Evolutionary conservation across 2,113 vertebrate species (phyloP), one percentile per base, ranked within the genome.

Genomic region (Dolichallabes microphthalmus): DNA sequence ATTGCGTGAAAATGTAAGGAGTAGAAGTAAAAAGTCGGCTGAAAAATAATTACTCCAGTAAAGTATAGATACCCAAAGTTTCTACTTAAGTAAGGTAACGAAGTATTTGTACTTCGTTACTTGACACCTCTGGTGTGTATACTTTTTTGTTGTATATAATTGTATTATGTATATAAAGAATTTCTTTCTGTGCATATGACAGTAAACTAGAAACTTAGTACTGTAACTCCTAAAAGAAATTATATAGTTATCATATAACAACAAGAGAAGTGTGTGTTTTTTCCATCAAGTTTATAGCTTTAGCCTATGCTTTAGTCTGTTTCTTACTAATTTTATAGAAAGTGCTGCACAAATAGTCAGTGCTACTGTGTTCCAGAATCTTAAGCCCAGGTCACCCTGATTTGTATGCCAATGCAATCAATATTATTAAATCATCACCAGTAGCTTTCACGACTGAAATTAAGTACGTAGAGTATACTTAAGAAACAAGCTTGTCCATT

Each of bases 401-500:
- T 86, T 86, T 82, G 68, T 82, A 57, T 84, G 81, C 82, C 87
- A 82, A 64, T 32, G 79, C 75, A 66, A 61, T 84, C 77, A 87
- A 66, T 86, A 81, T 87, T 87, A 85, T 88, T 91, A 91, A 90
- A 91, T 91, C 89, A 91, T 84, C 66, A 52, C 66, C 73, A 55
- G 76, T 84, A 78, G 85, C 89, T 85, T 84, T 88, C 86, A 86
- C 50, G 0, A 64, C 86, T 69, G 68, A 71, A 86, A 85, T 87
- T 84, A 84, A 85, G 76, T 80, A 82, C 77, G 52, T 55, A 5
- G 77, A 63, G 73, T 81, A 61, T 77, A 84, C 66, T 86, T 71
- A 85, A 89, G 74, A 71, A 78, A 88, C 86, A 88, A 80, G 81
- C 82, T 83, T 86, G 83, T 85, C 86, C 85, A 66, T 84, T 88